Conservation (phyloP, 1,140 invertebrate genomes). For the Drosophila truncata region DNA sequence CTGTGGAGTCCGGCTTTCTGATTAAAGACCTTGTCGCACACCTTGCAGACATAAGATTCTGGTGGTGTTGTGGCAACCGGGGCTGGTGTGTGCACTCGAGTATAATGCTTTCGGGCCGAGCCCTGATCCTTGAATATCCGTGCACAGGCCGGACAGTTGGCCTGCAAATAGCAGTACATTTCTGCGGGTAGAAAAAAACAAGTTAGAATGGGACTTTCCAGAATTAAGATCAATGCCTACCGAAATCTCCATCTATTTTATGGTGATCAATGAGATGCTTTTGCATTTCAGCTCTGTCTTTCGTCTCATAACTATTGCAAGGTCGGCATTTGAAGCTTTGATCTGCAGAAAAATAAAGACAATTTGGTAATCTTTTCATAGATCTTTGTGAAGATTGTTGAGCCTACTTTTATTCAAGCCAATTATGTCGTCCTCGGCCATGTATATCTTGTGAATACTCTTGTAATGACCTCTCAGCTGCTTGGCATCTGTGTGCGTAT, state of each 20-base stretch:
- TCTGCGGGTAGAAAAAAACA: slow-evolving; percentile 25
- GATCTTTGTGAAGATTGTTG: background rate
- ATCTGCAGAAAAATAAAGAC: slow-evolving; percentile 24
- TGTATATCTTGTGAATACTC: slow-evolving; percentile 58
- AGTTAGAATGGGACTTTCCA: background rate
- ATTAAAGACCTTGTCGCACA: slow-evolving; percentile 66
- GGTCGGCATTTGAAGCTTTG: slow-evolving; percentile 75
- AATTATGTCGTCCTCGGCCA: slow-evolving; percentile 71
- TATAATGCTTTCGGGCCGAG: slow-evolving; percentile 70
- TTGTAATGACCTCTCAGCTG: slow-evolving; percentile 69
- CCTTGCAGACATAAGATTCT: slow-evolving; percentile 51
- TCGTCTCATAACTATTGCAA: slow-evolving; percentile 66
- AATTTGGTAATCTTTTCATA: background rate
- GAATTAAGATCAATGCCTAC: slow-evolving; percentile 10
- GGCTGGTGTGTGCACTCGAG: slow-evolving; percentile 64
- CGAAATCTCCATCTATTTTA: slow-evolving; percentile 73
- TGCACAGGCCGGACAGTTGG: slow-evolving; percentile 71
- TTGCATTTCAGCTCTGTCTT: slow-evolving; percentile 61
- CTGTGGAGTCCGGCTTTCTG: slow-evolving; percentile 61
- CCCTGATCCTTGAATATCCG: slow-evolving; percentile 73
- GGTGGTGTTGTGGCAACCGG: slow-evolving; percentile 8
- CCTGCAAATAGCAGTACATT: slow-evolving; percentile 75
- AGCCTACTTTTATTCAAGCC: slow-evolving; percentile 66
- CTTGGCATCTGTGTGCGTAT: slow-evolving; percentile 59
- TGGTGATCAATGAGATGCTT: slow-evolving; percentile 70